A percentile compares a stretch with the other conserved stretches of the same genome.
phyloP scores from a whole-genome alignment of 1,140 invertebrate genomes.

The Anastrepha ludens region DNA sequence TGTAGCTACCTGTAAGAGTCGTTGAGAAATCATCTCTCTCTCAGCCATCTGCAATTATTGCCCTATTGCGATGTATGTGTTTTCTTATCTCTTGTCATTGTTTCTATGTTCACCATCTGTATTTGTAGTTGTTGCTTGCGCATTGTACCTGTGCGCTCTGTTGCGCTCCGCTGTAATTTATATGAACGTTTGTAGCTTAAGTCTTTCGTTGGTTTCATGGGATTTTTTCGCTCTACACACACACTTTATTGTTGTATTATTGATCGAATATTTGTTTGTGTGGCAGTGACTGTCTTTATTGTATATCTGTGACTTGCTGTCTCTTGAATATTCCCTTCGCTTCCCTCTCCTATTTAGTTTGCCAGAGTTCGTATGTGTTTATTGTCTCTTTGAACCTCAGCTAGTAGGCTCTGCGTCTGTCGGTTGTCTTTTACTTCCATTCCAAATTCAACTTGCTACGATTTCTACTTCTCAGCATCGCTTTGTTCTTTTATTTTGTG shows the following conservation, averaged over 20 bases:
- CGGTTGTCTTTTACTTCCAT: not conserved
- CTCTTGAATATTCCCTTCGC: not conserved
- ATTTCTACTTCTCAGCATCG: slow-evolving; percentile 5
- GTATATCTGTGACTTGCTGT: not conserved
- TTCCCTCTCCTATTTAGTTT: not conserved
- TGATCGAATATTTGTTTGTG: not conserved
- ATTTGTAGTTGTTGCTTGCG: not conserved
- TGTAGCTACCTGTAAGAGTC: slow-evolving; percentile 23
- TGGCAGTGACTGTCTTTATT: not conserved
- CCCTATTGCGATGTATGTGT: too few species aligned
- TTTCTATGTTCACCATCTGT: not conserved
- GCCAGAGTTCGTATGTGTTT: not conserved
- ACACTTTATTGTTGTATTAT: not conserved
- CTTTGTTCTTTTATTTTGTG: slow-evolving; percentile 8
- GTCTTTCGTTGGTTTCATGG: slow-evolving; percentile 35
- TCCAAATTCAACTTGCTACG: slow-evolving; percentile 27
- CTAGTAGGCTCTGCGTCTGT: not conserved
- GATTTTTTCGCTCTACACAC: not conserved
- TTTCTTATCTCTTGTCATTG: not conserved
- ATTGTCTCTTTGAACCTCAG: not conserved
- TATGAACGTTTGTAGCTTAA: slow-evolving; percentile 19
- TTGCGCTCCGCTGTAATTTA: not conserved
- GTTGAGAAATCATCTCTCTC: not conserved
- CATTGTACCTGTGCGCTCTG: not conserved
- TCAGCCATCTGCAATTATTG: not conserved